Evolutionary conservation across 2,888 invertebrate species (phyloP), one percentile per base, ranked within the genome.

Genomic region (Podotricha telesiphe): DNA sequence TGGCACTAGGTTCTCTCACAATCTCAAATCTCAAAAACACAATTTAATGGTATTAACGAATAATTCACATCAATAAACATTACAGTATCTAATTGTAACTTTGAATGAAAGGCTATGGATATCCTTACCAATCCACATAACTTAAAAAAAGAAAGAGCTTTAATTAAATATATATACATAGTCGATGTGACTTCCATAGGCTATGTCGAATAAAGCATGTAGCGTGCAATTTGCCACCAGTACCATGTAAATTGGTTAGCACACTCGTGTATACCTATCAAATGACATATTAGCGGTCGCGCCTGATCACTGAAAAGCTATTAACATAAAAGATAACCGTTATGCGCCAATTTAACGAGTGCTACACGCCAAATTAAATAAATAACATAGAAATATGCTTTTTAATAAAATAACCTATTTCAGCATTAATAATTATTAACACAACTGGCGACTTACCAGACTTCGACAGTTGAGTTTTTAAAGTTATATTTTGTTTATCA

Each of bases 211-310:
- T 62, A 62, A 0, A 37, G 34, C 48, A 34, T 62, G 47, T 34
- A 47, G 34, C 48, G 34, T 62, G 48, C 42, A 48, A 53, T 65
- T 64, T 59, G 58, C 45, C 40, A 47, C 61, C 58, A 65, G 70
- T 65, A 71, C 65, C 68, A 64, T 70, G 72, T 70, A 67, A 67
- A 68, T 72, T 65, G 72, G 70, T 69, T 67, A 64, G 67, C 70
- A 48, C 37, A 69, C 56, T 69, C 68, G 65, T 73, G 72, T 71
- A 72, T 68, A 71, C 67, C 67, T 70, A 67, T 66, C 66, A 61
- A 68, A 70, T 73, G 71, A 72, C 70, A 71, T 69, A 74, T 72
- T 73, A 74, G 72, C 62, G 74, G 74, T 71, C 51, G 51, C 67
- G 69, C 62, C 53, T 48, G 59, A 63, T 69, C 59, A 42, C 50